Base-by-base conservation (phyloP, 2,888 invertebrate genomes). In the Mythimna lalbum region DNA sequence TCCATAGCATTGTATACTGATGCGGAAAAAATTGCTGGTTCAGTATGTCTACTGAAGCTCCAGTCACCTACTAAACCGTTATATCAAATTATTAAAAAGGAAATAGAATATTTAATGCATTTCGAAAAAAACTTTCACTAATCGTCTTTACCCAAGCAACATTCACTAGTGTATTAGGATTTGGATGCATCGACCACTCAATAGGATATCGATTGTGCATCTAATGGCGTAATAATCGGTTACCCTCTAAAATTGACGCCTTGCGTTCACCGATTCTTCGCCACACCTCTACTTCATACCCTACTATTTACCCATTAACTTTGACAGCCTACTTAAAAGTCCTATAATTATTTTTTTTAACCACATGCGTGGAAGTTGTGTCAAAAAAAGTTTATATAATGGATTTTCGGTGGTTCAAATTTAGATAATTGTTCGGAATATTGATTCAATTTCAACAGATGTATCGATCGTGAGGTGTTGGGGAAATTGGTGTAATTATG, bases 291-390 rank as follows among this genome's bases (percentile, higher is more conserved):
- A 87, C 87, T 81, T 81, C 86, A 81, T 90, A 92, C 90, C 91
- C 94, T 94, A 92, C 94, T 94, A 96, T 96, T 95, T 95, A 94
- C 92, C 92, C 95, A 95, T 96, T 95, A 96, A 87, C 80, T 94
- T 90, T 95, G 95, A 95, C 95, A 94, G 94, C 88, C 93, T 93
- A 92, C 93, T 94, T 94, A 94, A 90, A 90, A 91, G 88, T 91
- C 90, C 89, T 93, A 91, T 95, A 94, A 95, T 95, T 95, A 95
- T 93, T 92, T 93, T 90, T 91, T 87, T 86, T 80, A 91, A 90
- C 91, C 88, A 89, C 88, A 89, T 90, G 89, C 91, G 90, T 91
- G 90, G 91, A 89, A 89, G 90, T 88, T 81, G 80, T 77, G 82
- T 83, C 89, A 90, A 92, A 92, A 91, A 92, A 89, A 85, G 86